Conservation (phyloP, 1,140 invertebrate genomes). For the Temnothorax curvispinosus region DNA sequence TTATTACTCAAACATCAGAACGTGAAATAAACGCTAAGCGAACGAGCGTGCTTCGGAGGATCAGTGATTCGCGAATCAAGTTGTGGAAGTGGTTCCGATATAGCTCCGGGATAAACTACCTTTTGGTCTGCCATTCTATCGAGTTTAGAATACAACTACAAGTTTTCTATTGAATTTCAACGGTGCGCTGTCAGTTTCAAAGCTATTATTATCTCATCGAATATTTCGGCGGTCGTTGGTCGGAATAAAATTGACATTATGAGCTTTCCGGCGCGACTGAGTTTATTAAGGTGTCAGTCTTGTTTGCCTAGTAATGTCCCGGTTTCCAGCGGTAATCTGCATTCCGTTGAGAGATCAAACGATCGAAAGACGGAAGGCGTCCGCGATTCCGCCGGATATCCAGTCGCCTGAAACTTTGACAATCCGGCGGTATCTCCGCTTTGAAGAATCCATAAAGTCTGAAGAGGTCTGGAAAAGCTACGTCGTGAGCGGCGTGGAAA, state of each 20-base stretch:
- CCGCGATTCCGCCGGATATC: slow-evolving; percentile 22
- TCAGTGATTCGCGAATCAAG: slow-evolving; percentile 46
- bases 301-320: not conserved
- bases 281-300: slow-evolving; percentile 9
- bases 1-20: slow-evolving; percentile 12
- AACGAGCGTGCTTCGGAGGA: not conserved
- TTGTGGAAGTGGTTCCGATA: slow-evolving; percentile 42
- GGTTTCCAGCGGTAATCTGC: not conserved
- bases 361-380: not conserved
- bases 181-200: slow-evolving; percentile 34
- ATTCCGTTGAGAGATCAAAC: slow-evolving; percentile 10
- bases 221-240: slow-evolving; percentile 23
- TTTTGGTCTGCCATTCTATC: slow-evolving; percentile 45
- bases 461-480: slow-evolving; percentile 37
- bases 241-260: slow-evolving; percentile 6
- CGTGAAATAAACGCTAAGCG: slow-evolving; percentile 33
- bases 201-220: slow-evolving; percentile 45
- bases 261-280: slow-evolving; percentile 8
- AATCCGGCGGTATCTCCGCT: slow-evolving; percentile 30
- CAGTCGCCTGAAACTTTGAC: slow-evolving; percentile 57
- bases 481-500: not conserved
- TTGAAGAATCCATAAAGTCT: slow-evolving; percentile 36
- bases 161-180: slow-evolving; percentile 56
- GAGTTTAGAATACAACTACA: slow-evolving; percentile 37
- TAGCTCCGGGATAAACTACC: slow-evolving; percentile 54